Base-by-base conservation (phyloP, 2,113 vertebrate genomes). In the Quiscalus mexicanus region DNA sequence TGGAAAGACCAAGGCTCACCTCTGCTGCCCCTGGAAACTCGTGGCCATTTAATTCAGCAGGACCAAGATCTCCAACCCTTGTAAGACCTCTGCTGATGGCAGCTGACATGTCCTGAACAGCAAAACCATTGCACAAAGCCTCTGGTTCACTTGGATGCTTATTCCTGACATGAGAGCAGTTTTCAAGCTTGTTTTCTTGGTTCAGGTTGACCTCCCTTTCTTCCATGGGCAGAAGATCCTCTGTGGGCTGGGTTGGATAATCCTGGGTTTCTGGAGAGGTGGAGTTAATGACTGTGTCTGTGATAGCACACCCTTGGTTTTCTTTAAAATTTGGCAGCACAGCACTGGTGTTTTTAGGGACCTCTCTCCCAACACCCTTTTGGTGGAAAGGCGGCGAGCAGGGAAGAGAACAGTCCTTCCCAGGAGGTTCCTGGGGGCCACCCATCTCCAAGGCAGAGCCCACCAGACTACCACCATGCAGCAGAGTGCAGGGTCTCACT, bases 251-350 rank as follows among this genome's bases (percentile, higher is more conserved):
- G 37, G 92, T 42, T 63, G 97, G 94, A 80, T 89, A 95, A 27
- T 91, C 91, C 78, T 91, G 90, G 39, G 59, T 92, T 94, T 98
- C 91, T 44, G 87, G 63, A 71, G 83, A 68, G 27, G 41, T 15
- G 55, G 87, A 92, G 17, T 39, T 42, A n/a, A 85, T 0, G 0
- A 23, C 63, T 1, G 12, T 13, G 11, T 71, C 86, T 18, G 75
- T 50, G 58, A 63, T 9, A 31, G 90, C 24, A 76, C 75, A 47
- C 0, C 9, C 25, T 17, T 49, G 63, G 23, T 24, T 84, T 65
- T 92, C 92, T 84, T 89, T 96, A 83, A 94, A 82, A 47, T 64
- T 59, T 35, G 82, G 81, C 41, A 93, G 63, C 70, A 89, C 70
- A 76, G 96, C 75, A 77, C 76, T 8, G 3, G 89, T 15, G 10